Evolutionary conservation across 2,888 invertebrate genomes (phyloP).

Genomic region (Lepidochrysops patricia): DNA sequence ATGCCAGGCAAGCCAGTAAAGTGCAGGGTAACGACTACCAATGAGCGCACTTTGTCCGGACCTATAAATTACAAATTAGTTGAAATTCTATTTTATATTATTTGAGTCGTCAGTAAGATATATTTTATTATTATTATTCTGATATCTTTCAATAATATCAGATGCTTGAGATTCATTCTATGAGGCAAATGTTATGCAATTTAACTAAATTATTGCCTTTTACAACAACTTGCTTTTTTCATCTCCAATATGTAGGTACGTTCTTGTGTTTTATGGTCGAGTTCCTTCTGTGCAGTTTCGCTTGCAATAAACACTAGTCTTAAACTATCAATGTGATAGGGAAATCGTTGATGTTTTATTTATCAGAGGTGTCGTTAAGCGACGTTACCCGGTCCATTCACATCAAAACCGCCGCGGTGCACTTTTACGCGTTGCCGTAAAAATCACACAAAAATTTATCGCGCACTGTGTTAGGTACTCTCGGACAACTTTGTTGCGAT

Average conservation of each 20-base stretch:
- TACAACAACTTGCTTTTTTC: too few species aligned
- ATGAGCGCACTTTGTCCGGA: too few species aligned
- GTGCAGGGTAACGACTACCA: too few species aligned
- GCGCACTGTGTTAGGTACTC: constrained; percentile 12
- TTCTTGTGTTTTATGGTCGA: background rate
- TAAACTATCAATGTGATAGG: background rate
- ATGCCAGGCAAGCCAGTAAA: background rate
- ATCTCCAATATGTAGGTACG: too few species aligned
- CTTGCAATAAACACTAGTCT: background rate
- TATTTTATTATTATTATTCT: too few species aligned
- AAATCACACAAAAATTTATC: constrained; percentile 26
- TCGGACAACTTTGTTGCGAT: constrained; percentile 18
- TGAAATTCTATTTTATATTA: too few species aligned
- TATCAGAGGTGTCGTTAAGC: background rate
- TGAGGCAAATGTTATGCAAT: too few species aligned
- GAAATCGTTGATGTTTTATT: background rate
- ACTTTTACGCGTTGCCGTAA: constrained; percentile 22
- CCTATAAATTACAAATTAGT: background rate
- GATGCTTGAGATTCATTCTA: too few species aligned
- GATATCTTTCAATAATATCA: too few species aligned
- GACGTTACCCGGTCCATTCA: constrained; percentile 15
- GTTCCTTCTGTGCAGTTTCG: background rate
- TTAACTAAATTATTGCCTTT: too few species aligned
- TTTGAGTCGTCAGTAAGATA: too few species aligned
- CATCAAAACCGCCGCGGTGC: constrained; percentile 21